Base-by-base conservation (phyloP, 2,113 vertebrate genomes). In the Alosa alosa region DNA sequence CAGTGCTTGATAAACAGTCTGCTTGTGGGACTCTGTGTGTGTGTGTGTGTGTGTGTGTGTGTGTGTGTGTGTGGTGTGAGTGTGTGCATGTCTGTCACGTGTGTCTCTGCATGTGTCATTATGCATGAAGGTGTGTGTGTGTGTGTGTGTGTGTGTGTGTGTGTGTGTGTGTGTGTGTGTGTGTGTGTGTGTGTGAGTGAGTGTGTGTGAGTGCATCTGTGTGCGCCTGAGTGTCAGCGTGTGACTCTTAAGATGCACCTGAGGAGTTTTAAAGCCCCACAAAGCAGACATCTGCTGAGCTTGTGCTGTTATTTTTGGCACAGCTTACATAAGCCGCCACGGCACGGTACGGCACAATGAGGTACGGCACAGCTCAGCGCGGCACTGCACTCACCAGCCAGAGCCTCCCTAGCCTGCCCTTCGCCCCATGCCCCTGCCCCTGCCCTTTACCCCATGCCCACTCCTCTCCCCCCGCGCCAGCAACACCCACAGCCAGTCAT, bases 401-500 rank as follows among this genome's bases (percentile, higher is more conserved):
- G 18, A 83, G 6, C 47, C 9, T 49, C 47, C 72, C 60, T 31
- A 45, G 36, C 55, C 55, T 52, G 78, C 83, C 82, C 84, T 88
- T 81, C 46, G 50, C 81, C 31, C 47, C 55, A 50, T 83, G 81
- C 81, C 84, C 86, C 20, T 72, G 31, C 31, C 31, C 64, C 57
- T 44, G 82, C 82, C 45, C 81, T 4, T 4, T 57, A 20, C 52
- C 52, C 15, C 52, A 4, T 50, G 1, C 18, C 57, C 18, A 4
- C 22, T 7, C 22, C 57, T 7, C 6, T 8, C 11, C 52, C 9
- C 22, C 20, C 22, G 8, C 57, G 6, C 57, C 57, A n/a, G 22
- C 20, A 68, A 82, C 47, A 85, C 81, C 86, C 49, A 82, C 82
- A 18, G 86, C 36, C 84, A 85, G 86, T 87, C 84, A 52, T 83